Evolutionary conservation across 1,140 invertebrate genomes (phyloP).

Genomic region (Drosophila lini): DNA sequence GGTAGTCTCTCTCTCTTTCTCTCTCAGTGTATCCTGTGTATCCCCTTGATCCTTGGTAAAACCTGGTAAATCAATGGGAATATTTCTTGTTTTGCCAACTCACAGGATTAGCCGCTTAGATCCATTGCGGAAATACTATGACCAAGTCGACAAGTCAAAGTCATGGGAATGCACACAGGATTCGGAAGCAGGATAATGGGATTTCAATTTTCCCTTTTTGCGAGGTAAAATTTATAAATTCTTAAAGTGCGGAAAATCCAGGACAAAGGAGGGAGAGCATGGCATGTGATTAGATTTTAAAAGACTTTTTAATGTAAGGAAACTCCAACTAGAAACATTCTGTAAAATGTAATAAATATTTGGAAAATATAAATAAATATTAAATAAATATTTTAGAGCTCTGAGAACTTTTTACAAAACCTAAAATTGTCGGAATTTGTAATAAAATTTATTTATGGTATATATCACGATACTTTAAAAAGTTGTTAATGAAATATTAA

Average conservation of each 20-base stretch:
- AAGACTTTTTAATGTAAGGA: background rate
- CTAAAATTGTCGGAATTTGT: no score
- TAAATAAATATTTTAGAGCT: background rate
- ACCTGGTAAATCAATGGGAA: slow-evolving; percentile 37
- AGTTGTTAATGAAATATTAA: no score
- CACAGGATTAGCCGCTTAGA: slow-evolving; percentile 36
- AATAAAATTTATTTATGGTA: no score
- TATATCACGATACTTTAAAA: no score
- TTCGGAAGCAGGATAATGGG: slow-evolving; percentile 45
- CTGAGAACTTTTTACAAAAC: no score
- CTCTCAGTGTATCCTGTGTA: background rate
- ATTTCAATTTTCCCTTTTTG: slow-evolving; percentile 7
- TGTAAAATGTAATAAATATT: background rate
- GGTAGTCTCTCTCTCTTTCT: background rate
- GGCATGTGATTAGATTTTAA: background rate
- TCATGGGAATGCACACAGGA: slow-evolving; percentile 34
- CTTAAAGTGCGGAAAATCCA: slow-evolving; percentile 35
- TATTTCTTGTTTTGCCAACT: slow-evolving; percentile 30
- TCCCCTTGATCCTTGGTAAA: slow-evolving; percentile 28
- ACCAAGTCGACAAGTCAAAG: slow-evolving; percentile 50
- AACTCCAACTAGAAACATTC: background rate
- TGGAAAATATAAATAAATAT: background rate
- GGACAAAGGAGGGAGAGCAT: background rate
- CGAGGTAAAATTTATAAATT: slow-evolving; percentile 1
- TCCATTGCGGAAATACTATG: slow-evolving; percentile 33